Percentiles rank a stretch among this genome's conserved stretches.
phyloP scores from a whole-genome alignment of 2,888 invertebrate genomes.

The Candidula unifasciata region DNA sequence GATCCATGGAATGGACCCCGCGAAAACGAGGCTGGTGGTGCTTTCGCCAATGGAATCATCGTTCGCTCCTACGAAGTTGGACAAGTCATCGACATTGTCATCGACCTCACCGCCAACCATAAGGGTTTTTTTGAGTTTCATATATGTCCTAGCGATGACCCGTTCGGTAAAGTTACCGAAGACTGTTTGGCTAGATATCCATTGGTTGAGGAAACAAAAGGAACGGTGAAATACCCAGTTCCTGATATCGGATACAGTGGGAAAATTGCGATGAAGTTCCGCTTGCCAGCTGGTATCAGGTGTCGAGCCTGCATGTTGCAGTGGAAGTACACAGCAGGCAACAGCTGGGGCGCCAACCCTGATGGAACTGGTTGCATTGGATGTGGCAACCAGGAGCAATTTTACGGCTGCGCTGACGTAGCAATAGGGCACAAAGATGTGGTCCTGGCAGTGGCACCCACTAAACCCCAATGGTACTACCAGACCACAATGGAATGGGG shows the following conservation, averaged over 20 bases:
- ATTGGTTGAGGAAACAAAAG: constrained; percentile 57
- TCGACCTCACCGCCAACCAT: constrained; percentile 77
- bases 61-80: constrained; percentile 72
- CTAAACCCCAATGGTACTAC: constrained; percentile 52
- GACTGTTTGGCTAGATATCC: constrained; percentile 69
- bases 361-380: constrained; percentile 64
- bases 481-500: constrained; percentile 50
- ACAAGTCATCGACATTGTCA: constrained; percentile 70
- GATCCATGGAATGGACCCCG: constrained; percentile 84
- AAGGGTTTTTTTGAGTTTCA: constrained; percentile 74
- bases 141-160: constrained; percentile 65
- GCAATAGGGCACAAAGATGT: constrained; percentile 65
- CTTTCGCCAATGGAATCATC: constrained; percentile 74
- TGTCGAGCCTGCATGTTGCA: constrained; percentile 69
- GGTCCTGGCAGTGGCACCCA: neutral
- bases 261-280: constrained; percentile 57
- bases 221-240: constrained; percentile 57
- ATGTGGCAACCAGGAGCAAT: constrained; percentile 71
- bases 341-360: constrained; percentile 68
- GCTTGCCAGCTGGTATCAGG: constrained; percentile 60
- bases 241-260: constrained; percentile 50
- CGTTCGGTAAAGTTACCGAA: constrained; percentile 64
- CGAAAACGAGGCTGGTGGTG: constrained; percentile 75
- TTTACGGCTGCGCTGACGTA: constrained; percentile 71
- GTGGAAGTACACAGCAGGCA: constrained; percentile 72